These are phyloP conservation scores for Oscheius sp. DNA, from an alignment of 2,888 invertebrate species.

Conservation along the genomic window DNA sequence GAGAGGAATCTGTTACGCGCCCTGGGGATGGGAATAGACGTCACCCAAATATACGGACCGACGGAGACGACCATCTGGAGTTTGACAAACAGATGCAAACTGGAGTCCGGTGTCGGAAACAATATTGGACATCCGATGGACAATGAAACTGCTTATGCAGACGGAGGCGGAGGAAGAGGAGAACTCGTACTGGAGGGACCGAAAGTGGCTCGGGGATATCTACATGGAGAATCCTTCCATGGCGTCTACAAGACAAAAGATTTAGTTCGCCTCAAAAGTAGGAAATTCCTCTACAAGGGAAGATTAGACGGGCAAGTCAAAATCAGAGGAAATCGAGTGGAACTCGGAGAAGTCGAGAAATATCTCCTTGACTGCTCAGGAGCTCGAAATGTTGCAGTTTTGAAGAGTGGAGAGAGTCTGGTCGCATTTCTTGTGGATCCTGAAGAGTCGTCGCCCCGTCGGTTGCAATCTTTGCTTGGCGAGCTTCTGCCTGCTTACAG, in stretches of 20 bases:
- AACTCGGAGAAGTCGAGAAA: conserved; percentile 45
- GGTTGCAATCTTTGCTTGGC: neutral
- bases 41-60: conserved; percentile 69
- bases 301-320: conserved; percentile 62
- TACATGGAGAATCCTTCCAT: conserved; percentile 8
- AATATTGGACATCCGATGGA: conserved; percentile 52
- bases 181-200: conserved; percentile 43
- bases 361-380: conserved; percentile 21
- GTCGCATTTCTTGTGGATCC: conserved; percentile 48
- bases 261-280: conserved; percentile 36
- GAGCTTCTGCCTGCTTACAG: conserved; percentile 12
- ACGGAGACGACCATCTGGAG: conserved; percentile 69
- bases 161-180: conserved; percentile 33
- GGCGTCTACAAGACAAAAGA: conserved; percentile 49
- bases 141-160: conserved; percentile 40
- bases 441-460: neutral
- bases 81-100: conserved; percentile 46
- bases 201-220: conserved; percentile 51
- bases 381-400: conserved; percentile 20
- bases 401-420: conserved; percentile 40
- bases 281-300: conserved; percentile 44
- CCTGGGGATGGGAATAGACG: conserved; percentile 15
- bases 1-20: conserved; percentile 39
- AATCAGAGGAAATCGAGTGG: conserved; percentile 53
- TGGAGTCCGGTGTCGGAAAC: conserved; percentile 36